Conservation (phyloP, 2,888 invertebrate species). For the Trypoxylon attenuatum region DNA sequence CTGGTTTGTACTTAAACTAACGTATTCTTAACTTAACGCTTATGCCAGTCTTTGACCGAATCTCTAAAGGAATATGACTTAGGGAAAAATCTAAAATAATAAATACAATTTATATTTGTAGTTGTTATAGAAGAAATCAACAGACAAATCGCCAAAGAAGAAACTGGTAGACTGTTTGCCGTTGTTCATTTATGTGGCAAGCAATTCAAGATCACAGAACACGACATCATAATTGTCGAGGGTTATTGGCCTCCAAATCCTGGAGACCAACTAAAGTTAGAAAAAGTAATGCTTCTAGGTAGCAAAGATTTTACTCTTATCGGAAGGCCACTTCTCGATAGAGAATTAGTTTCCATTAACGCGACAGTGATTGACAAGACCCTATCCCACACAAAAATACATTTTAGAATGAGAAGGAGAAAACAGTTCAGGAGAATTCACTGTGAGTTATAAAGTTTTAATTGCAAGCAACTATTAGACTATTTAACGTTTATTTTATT, state of each 20-base stretch:
- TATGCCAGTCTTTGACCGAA: too few species aligned
- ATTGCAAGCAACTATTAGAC: neutral
- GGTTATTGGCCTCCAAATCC: conserved; percentile 89
- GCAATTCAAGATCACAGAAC: conserved; percentile 89
- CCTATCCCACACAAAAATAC: conserved; percentile 85
- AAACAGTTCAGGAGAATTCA: conserved; percentile 87
- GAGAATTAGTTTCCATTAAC: conserved; percentile 83
- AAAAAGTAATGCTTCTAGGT: conserved; percentile 89
- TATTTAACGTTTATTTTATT: conserved; percentile 23
- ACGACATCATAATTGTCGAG: conserved; percentile 89
- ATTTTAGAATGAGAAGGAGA: conserved; percentile 85
- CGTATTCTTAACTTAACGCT: neutral
- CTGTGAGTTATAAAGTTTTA: conserved; percentile 74
- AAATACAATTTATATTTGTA: conserved; percentile 29
- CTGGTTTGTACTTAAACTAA: conserved; percentile 48
- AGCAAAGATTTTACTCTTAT: conserved; percentile 87
- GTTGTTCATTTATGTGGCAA: conserved; percentile 87
- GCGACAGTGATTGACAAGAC: conserved; percentile 91
- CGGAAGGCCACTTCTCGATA: conserved; percentile 86
- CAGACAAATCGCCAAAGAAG: conserved; percentile 77
- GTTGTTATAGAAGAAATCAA: conserved; percentile 82
- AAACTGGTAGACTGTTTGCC: conserved; percentile 84
- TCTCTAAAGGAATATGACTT: too few species aligned
- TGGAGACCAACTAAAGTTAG: conserved; percentile 86
- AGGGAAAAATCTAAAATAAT: neutral